Percentiles rank a stretch among this genome's conserved stretches.
phyloP scores from a whole-genome alignment of 2,888 invertebrate species.

The Stenolophus ochropezus region DNA sequence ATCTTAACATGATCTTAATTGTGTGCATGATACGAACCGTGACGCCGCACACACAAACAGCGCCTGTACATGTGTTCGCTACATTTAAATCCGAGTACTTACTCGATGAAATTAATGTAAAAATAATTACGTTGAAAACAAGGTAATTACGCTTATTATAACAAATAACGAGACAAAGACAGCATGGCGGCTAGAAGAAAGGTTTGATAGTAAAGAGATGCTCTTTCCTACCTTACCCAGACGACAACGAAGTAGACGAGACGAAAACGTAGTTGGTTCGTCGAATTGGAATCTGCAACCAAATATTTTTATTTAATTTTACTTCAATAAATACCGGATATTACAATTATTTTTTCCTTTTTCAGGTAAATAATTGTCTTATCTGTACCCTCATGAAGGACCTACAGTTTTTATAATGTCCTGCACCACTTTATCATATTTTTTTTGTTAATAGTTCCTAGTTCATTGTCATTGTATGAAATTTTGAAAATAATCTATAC shows the following conservation, averaged over 20 bases:
- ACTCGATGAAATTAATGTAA: constrained; percentile 71
- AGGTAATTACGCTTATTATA: constrained; percentile 71
- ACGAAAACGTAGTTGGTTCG: background rate
- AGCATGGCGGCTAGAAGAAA: constrained; percentile 40
- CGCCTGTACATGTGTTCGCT: constrained; percentile 42
- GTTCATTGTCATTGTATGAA: too few relatives aligned
- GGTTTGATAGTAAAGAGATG: background rate
- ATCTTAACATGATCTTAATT: constrained; percentile 72
- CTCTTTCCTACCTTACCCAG: constrained; percentile 18
- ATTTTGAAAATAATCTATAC: too few relatives aligned
- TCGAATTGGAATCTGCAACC: background rate
- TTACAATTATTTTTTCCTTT: too few relatives aligned
- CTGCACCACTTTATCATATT: too few relatives aligned
- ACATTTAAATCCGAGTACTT: constrained; percentile 58
- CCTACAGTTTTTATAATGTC: too few relatives aligned
- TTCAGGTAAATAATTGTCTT: too few relatives aligned
- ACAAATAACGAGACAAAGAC: constrained; percentile 69
- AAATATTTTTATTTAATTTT: background rate
- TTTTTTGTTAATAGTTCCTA: too few relatives aligned
- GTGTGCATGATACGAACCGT: constrained; percentile 67
- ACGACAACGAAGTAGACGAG: background rate
- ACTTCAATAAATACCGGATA: too few relatives aligned
- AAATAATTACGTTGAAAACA: constrained; percentile 71
- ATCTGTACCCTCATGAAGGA: too few relatives aligned
- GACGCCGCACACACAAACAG: constrained; percentile 41